Base-by-base conservation (phyloP, 2,888 invertebrate species). In the Strigamia transsilvanica region DNA sequence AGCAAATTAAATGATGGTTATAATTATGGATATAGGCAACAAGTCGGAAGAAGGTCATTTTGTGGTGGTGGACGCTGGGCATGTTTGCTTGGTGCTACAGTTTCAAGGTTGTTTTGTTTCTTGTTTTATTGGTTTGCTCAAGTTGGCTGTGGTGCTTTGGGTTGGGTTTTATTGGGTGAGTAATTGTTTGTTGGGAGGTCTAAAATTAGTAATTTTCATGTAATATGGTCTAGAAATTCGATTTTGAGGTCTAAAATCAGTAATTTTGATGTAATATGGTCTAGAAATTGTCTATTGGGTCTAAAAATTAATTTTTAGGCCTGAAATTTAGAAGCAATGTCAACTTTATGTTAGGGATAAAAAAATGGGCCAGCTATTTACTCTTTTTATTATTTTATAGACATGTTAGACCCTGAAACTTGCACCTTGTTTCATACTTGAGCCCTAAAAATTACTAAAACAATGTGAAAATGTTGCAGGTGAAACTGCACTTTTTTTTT, bases 1-100 rank as follows among this genome's bases (percentile, higher is more conserved):
- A 38, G 79, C 79, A 79, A 79, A 79, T 79, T 79, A 41, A 42
- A 79, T 79, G 34, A 79, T 42, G 32, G 42, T 23, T 79, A 79
- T 79, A 79, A 79, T 79, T 79, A 61, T 18, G 61, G 61, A 61
- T n/a, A n/a, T 34, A 34, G 34, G 34, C 34, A 34, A 7, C 34
- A 34, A 34, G 34, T 34, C 3, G 61, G 61, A 61, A 18, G 61
- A 61, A 61, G 61, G 61, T 61, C 61, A 61, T 61, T 61, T 61
- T 4, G 13, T 51, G 15, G 18, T 61, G 61, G n/a, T 61, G 61
- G 61, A 61, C 61, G 15, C 4, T 61, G 61, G 18, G 61, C 61
- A 61, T 42, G 42, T 42, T 42, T 42, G 61, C 23, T 61, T 61
- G 34, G 15, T 61, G 61, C 23, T 38, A 73, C 73, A 73, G 73